These are phyloP conservation scores for Pterocles burchelli DNA, from an alignment of 2,113 vertebrate genomes.

Conservation along the genomic window DNA sequence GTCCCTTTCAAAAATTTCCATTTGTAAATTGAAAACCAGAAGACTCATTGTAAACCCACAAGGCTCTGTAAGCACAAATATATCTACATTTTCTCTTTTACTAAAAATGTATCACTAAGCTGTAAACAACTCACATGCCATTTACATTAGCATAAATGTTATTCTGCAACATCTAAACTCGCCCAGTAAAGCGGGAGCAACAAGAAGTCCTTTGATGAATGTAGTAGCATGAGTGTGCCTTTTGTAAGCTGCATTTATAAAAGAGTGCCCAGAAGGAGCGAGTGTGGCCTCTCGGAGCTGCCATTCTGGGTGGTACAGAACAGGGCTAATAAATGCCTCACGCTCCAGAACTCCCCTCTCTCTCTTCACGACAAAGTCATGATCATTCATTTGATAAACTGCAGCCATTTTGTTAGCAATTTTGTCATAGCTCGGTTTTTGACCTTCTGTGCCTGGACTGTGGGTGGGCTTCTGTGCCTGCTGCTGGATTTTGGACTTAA, in stretches of 20 bases:
- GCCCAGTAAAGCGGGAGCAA: background rate
- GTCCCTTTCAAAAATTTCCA: conserved; percentile 7
- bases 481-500: background rate
- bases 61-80: background rate
- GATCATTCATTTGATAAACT: background rate
- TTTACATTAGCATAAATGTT: background rate
- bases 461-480: background rate
- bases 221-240: background rate
- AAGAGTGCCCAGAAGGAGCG: background rate
- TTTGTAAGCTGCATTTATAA: rapidly evolving
- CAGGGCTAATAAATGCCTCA: background rate
- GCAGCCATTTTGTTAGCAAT: background rate
- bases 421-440: background rate
- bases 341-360: background rate
- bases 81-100: background rate
- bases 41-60: background rate
- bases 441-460: background rate
- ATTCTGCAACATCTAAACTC: background rate
- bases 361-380: background rate
- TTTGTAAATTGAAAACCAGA: background rate
- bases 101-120: background rate
- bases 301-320: background rate
- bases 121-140: background rate
- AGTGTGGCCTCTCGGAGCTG: rapidly evolving
- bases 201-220: background rate